These are phyloP conservation scores for Tragelaphus strepsiceros DNA, from an alignment of 2,113 vertebrate species.

Conservation along the genomic window DNA sequence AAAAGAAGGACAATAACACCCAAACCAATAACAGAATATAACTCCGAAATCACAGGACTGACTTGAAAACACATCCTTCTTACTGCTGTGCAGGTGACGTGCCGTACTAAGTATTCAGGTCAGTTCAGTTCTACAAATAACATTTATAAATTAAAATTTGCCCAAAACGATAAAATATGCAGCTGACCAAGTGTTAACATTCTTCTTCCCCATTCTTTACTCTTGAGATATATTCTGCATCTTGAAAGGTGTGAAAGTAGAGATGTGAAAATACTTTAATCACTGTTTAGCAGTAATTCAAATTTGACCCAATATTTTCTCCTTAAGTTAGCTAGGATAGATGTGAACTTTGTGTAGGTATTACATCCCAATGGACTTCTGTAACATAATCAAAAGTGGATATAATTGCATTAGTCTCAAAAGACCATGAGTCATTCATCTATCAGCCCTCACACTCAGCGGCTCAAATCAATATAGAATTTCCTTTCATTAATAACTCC, in stretches of 20 bases:
- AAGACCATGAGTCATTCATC: background rate
- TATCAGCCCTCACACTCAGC: background rate
- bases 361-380: background rate
- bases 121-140: background rate
- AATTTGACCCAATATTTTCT: background rate
- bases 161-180: background rate
- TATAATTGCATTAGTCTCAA: background rate
- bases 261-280: background rate
- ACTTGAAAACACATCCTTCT: background rate
- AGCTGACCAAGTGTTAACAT: background rate
- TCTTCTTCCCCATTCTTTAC: background rate
- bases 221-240: background rate
- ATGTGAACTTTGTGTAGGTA: background rate
- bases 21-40: background rate
- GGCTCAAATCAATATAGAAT: background rate
- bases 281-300: background rate
- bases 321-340: background rate
- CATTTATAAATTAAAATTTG: background rate
- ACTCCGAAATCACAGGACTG: background rate
- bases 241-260: background rate
- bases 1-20: background rate
- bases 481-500: background rate
- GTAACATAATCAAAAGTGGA: background rate
- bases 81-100: background rate
- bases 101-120: background rate